Base-by-base conservation (phyloP, 2,888 invertebrate genomes). In the Noctua pronuba region DNA sequence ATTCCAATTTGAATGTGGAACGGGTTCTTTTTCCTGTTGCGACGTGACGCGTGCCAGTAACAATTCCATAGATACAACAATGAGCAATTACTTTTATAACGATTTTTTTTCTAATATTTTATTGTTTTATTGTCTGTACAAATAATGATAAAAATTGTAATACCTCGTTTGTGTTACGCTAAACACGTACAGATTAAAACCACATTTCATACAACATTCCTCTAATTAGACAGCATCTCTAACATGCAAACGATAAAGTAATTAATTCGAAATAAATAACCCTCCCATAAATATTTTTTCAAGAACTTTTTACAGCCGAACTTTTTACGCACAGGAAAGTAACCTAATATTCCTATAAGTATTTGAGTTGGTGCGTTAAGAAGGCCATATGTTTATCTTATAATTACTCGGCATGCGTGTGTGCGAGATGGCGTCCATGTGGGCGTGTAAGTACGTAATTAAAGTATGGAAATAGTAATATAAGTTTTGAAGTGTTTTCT, bases 391-490 rank as follows among this genome's bases (percentile, higher is more conserved):
- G 95, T 95, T 95, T 95, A 95, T 94, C 94, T 94, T 94, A 93
- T 94, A 94, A 93, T 93, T 94, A 94, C 92, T 89, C 81, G 70
- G 80, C 83, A 85, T 88, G 83, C 90, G 92, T 91, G 92, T 92
- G 92, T 88, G 89, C 88, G 86, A 77, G 84, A 79, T 81, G 82
- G 82, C 87, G 84, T 91, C 76, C 88, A 92, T 94, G 94, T 94
- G 94, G 93, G 94, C 93, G 94, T 92, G 87, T 92, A 91, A 93
- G 94, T 94, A 92, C 92, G 90, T 90, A 95, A 96, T 96, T 96
- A 96, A 95, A 95, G 95, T 95, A 96, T 96, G 95, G 95, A 96
- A 95, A 96, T 96, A 96, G 96, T 96, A 95, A 95, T 95, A 96
- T 96, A 93, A 94, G 93, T 95, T 96, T 96, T 96, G 95, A 96